phyloP scores from a whole-genome alignment of 2,797 vertebrate species.

The Myripristis murdjan region DNA sequence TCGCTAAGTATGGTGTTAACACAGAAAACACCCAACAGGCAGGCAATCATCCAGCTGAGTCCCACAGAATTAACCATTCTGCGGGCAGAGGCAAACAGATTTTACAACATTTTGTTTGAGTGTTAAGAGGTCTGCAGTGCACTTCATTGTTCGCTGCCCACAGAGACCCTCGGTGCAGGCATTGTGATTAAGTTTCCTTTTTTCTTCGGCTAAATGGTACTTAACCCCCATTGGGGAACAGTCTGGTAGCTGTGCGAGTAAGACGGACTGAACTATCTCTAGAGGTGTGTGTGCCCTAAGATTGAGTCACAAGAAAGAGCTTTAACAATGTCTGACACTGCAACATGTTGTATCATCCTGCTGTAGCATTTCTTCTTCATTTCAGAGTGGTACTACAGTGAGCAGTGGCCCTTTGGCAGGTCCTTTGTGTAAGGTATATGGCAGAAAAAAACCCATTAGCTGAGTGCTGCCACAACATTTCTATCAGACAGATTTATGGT shows the following conservation, averaged over 20 bases:
- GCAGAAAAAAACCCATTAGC: conserved; percentile 59
- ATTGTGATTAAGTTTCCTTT: conserved; percentile 40
- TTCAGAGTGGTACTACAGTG: conserved; percentile 5
- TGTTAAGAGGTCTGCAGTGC: conserved; percentile 23
- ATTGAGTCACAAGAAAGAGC: conserved; percentile 46
- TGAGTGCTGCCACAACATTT: conserved; percentile 55
- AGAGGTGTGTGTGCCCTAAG: conserved; percentile 32
- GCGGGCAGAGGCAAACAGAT: conserved; percentile 16
- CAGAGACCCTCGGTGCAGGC: conserved; percentile 17
- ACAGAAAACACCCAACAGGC: conserved; percentile 40
- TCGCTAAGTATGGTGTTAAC: conserved; percentile 5
- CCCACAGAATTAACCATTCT: conserved; percentile 19
- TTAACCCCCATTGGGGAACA: conserved; percentile 47
- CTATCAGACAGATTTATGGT: conserved; percentile 55
- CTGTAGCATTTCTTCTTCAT: conserved; percentile 36
- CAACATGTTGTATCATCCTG: conserved; percentile 10
- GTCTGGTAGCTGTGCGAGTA: conserved; percentile 38
- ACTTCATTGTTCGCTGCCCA: conserved; percentile 22
- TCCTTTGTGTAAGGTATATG: conserved; percentile 31
- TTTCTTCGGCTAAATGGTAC: conserved; percentile 54
- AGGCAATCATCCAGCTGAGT: conserved; percentile 29
- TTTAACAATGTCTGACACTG: conserved; percentile 17
- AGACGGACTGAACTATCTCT: conserved; percentile 31
- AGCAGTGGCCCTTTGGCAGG: neutral
- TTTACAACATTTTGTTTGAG: conserved; percentile 33